Evolutionary conservation across 2,888 invertebrate species (phyloP).

Genomic region (Cacoxenus indagator): DNA sequence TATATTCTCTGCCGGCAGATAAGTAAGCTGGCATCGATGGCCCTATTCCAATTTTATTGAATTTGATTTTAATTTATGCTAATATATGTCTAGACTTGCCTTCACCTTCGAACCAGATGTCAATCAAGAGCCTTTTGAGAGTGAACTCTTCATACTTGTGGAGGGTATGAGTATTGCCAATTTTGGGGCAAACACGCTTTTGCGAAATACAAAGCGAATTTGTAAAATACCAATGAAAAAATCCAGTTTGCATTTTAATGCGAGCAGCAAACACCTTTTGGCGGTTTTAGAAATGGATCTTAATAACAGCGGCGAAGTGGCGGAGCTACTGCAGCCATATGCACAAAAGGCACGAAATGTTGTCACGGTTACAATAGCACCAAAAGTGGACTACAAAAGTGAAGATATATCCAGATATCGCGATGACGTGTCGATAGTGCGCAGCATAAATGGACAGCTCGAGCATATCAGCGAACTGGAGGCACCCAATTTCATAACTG

Average conservation of each 20-base stretch:
- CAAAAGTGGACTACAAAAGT: conserved; percentile 67
- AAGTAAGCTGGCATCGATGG: conserved; percentile 44
- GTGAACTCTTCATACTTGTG: conserved; percentile 58
- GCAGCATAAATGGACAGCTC: conserved; percentile 53
- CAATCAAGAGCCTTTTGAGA: conserved; percentile 31
- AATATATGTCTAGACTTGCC: conserved; percentile 41
- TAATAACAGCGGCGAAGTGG: conserved; percentile 59
- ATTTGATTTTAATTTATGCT: conserved; percentile 8
- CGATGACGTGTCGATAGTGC: conserved; percentile 61
- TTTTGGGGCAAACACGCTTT: conserved; percentile 53
- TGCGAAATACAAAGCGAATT: conserved; percentile 46
- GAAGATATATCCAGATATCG: conserved; percentile 56
- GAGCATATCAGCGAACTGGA: conserved; percentile 53
- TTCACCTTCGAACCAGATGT: conserved; percentile 42
- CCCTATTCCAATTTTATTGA: background rate
- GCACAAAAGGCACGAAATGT: conserved; percentile 56
- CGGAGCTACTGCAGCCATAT: conserved; percentile 58
- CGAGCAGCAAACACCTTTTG: conserved; percentile 44
- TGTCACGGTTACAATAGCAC: conserved; percentile 62
- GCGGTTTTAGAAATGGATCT: conserved; percentile 64
- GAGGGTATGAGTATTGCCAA: conserved; percentile 62
- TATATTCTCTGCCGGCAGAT: conserved; percentile 37
- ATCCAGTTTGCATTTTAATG: conserved; percentile 49
- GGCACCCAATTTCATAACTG: conserved; percentile 68
- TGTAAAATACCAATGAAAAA: conserved; percentile 54